phyloP scores from a whole-genome alignment of 2,797 vertebrate genomes.

The Channallabes apus region DNA sequence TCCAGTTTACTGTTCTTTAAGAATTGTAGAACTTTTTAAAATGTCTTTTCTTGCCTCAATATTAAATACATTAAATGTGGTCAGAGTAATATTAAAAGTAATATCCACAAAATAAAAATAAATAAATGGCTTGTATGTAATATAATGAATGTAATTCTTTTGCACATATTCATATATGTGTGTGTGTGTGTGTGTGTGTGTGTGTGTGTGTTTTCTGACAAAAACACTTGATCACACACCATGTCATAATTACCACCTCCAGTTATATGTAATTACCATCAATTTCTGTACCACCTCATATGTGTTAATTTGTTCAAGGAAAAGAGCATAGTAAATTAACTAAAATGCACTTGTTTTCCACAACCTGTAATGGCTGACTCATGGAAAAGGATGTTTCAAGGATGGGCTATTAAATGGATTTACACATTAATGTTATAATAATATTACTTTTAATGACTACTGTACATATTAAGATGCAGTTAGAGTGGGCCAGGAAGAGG shows the following conservation, averaged over 20 bases:
- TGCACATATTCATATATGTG: no score
- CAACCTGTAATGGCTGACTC: not conserved
- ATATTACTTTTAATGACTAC: not conserved
- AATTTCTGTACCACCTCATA: not conserved
- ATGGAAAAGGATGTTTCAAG: not conserved
- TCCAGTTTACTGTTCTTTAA: no score
- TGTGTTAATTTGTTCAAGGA: not conserved
- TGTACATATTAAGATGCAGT: not conserved
- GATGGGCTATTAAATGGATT: not conserved
- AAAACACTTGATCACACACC: not conserved
- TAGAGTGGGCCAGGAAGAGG: not conserved
- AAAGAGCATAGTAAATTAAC: no score
- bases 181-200: no score
- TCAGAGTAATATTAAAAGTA: no score
- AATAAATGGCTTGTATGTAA: no score
- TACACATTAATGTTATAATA: not conserved
- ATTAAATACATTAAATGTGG: no score
- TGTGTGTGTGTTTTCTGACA: not conserved
- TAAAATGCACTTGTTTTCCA: not conserved
- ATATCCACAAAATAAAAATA: no score
- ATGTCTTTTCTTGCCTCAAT: no score
- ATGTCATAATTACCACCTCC: not conserved
- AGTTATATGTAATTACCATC: not conserved
- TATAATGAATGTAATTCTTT: no score
- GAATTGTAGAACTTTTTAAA: no score